Evolutionary conservation across 2,888 invertebrate genomes (phyloP), one percentile per base, ranked within the genome.

Genomic region (Geophilus truncorum): DNA sequence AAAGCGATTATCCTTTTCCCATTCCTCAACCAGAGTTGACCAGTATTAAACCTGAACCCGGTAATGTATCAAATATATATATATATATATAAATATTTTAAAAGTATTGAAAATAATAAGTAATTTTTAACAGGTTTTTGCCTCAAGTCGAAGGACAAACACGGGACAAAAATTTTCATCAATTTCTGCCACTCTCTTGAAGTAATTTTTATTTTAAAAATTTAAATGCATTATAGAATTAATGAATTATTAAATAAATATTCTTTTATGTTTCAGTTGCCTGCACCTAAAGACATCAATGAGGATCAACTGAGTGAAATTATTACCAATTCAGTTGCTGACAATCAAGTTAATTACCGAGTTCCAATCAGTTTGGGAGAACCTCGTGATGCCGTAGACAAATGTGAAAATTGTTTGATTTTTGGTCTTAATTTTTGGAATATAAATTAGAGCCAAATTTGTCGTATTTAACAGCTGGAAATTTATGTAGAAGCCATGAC

Each of bases 281-380:
- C 84, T 75, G 70, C 81, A 45, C 86, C 87, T 21, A 85, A 85
- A 83, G 86, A 87, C 34, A 84, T 88, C 2, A 84, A 85, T 18
- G 89, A 89, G 80, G 91, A 92, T 85, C 91, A 91, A 80, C 88
- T 95, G 0, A 88, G 91, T 83, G 89, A 90, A 81, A 90, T 94
- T 80, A 87, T 94, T 28, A 30, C 25, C 1, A 57, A 40, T n/a
- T 90, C 90, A 82, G 92, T 92, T 0, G 90, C 91, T 80, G 92
- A 92, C 78, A 62, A 6, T 10, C 91, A 92, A 0, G 90, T 91
- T 3, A 90, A 90, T 77, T 96, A 91, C 87, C 89, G 93, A 82
- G 92, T 97, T 75, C 96, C 96, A 0, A 94, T 97, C 94, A 96
- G 96, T 86, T 92, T 97, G 83, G 95, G 95, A 0, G 93, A 93